A percentile compares a stretch with the other conserved stretches of the same genome.
Conservation (phyloP, 2,888 invertebrate genomes). For the Epicampocera succincta region DNA sequence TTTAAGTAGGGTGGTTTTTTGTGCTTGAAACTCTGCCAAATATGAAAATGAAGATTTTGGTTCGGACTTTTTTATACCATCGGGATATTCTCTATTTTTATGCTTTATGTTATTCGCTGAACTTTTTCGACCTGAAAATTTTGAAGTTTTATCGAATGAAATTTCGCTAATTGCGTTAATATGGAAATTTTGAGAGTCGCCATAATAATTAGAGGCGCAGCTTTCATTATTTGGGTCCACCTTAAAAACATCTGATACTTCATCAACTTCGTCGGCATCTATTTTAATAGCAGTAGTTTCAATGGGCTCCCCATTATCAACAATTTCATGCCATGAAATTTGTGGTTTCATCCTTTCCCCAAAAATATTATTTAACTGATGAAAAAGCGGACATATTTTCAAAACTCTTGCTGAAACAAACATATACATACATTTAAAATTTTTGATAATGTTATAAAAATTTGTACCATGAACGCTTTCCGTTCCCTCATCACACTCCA, state of each 20-base stretch:
- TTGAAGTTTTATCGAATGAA: no score
- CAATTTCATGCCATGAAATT: not conserved
- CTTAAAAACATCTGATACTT: not conserved
- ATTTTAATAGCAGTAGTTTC: not conserved
- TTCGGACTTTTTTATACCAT: conserved; percentile 22
- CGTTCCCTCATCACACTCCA: not conserved
- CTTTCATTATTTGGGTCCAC: not conserved
- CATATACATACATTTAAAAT: not conserved
- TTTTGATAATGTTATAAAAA: not conserved
- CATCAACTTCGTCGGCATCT: not conserved
- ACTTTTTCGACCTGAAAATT: not conserved
- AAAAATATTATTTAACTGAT: conserved; percentile 41
- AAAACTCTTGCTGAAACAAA: not conserved
- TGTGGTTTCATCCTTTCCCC: conserved; percentile 1
- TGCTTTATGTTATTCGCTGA: not conserved
- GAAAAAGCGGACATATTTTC: conserved; percentile 42
- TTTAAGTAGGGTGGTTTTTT: conserved; percentile 21
- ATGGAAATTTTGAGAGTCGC: no score
- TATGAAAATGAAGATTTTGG: conserved; percentile 8
- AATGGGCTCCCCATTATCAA: not conserved
- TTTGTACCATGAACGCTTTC: conserved; percentile 31
- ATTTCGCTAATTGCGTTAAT: no score
- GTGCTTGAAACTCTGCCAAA: conserved; percentile 28
- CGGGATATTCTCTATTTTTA: conserved; percentile 4
- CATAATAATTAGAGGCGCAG: no score